These are phyloP conservation scores for Drosophila lacertosa DNA, from an alignment of 1,140 invertebrate genomes.

Conservation along the genomic window DNA sequence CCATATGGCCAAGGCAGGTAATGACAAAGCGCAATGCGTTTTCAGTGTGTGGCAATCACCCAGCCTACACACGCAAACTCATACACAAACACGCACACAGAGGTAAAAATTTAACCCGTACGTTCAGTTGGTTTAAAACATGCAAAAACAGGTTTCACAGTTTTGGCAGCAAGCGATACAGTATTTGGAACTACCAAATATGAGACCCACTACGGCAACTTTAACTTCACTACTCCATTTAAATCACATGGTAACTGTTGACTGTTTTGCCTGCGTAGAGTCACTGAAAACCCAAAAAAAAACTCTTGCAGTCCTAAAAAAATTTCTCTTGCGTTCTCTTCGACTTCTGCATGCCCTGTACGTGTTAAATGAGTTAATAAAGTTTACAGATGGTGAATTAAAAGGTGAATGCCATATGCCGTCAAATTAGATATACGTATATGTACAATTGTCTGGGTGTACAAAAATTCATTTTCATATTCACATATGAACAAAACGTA, in stretches of 20 bases:
- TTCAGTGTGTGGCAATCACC: constrained; percentile 40
- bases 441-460: too few relatives aligned
- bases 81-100: constrained; percentile 20
- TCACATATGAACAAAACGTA: too few relatives aligned
- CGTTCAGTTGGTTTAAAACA: constrained; percentile 52
- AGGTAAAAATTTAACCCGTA: constrained; percentile 59
- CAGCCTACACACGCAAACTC: constrained; percentile 25
- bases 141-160: constrained; percentile 63
- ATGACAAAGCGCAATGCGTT: constrained; percentile 63
- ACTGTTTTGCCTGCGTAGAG: constrained; percentile 17
- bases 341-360: constrained; percentile 12
- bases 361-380: neutral
- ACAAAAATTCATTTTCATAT: too few relatives aligned
- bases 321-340: constrained; percentile 51
- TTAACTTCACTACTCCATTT: constrained; percentile 65
- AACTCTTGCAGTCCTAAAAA: constrained; percentile 22
- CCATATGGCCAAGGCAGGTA: constrained; percentile 66
- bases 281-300: constrained; percentile 27
- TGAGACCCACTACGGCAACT: constrained; percentile 62
- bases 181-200: constrained; percentile 14
- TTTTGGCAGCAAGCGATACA: constrained; percentile 40
- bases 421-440: too few relatives aligned
- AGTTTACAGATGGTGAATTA: too few relatives aligned
- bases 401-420: too few relatives aligned
- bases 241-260: constrained; percentile 73